phyloP scores from a whole-genome alignment of 2,113 vertebrate genomes.

The Abramis brama region DNA sequence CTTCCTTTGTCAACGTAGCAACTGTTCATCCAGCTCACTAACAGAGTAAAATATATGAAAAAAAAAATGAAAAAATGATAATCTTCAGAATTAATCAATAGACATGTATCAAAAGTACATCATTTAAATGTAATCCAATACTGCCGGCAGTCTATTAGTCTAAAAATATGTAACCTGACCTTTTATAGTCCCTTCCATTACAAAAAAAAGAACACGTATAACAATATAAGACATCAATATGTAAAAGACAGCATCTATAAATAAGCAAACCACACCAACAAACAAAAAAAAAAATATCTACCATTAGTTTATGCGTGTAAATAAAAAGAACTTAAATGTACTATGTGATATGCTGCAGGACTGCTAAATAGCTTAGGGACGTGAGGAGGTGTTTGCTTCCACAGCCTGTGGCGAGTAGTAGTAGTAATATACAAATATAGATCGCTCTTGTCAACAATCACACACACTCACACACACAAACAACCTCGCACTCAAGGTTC shows the following conservation, averaged over 20 bases:
- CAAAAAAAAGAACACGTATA: slow-evolving; percentile 77
- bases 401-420: slow-evolving; percentile 81
- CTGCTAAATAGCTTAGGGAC: slow-evolving; percentile 76
- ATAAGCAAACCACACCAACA: slow-evolving; percentile 83
- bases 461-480: neutral
- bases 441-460: slow-evolving; percentile 69
- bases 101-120: slow-evolving; percentile 90
- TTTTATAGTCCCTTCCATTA: slow-evolving; percentile 87
- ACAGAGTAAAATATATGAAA: slow-evolving; percentile 72
- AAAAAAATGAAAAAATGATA: slow-evolving; percentile 76
- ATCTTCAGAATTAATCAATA: slow-evolving; percentile 85
- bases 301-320: slow-evolving; percentile 84
- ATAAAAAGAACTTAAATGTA: slow-evolving; percentile 48
- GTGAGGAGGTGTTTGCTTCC: slow-evolving; percentile 90
- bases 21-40: slow-evolving; percentile 51
- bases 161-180: slow-evolving; percentile 82
- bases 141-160: slow-evolving; percentile 95
- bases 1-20: slow-evolving; percentile 15
- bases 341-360: slow-evolving; percentile 55
- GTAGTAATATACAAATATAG: slow-evolving; percentile 84
- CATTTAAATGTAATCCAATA: slow-evolving; percentile 91
- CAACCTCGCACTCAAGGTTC: slow-evolving; percentile 75
- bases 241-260: slow-evolving; percentile 90
- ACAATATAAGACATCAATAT: slow-evolving; percentile 80
- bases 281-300: slow-evolving; percentile 79